Conservation (phyloP, 2,113 vertebrate genomes). For the Alethe castanea region DNA sequence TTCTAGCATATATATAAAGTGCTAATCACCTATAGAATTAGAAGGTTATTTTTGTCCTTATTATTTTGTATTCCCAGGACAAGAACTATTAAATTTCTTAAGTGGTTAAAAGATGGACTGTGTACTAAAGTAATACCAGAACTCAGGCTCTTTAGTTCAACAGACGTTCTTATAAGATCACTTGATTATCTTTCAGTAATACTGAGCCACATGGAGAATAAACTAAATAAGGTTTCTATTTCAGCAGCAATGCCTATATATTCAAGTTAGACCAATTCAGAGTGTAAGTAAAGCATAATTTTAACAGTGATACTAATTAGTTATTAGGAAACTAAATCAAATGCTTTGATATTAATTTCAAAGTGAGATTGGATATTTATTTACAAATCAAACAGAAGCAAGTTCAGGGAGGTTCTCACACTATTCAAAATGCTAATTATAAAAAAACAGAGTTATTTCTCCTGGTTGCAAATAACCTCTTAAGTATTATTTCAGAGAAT, state of each 20-base stretch:
- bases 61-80: neutral
- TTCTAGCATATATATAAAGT: neutral
- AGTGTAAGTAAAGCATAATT: neutral
- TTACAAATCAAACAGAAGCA: neutral
- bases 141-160: neutral
- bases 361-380: neutral
- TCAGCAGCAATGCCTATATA: neutral
- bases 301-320: neutral
- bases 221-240: neutral
- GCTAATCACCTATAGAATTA: neutral
- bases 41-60: neutral
- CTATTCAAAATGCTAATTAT: neutral
- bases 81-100: neutral
- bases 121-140: neutral
- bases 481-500: neutral
- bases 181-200: neutral
- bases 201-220: neutral
- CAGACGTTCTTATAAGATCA: neutral
- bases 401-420: neutral
- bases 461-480: neutral
- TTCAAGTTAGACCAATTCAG: neutral
- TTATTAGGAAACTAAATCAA: neutral
- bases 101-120: neutral
- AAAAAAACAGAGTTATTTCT: neutral
- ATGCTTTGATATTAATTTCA: neutral